Evolutionary conservation across 1,140 invertebrate genomes (phyloP), one percentile per base, ranked within the genome.

Genomic region (Zeugodacus cucurbitae): DNA sequence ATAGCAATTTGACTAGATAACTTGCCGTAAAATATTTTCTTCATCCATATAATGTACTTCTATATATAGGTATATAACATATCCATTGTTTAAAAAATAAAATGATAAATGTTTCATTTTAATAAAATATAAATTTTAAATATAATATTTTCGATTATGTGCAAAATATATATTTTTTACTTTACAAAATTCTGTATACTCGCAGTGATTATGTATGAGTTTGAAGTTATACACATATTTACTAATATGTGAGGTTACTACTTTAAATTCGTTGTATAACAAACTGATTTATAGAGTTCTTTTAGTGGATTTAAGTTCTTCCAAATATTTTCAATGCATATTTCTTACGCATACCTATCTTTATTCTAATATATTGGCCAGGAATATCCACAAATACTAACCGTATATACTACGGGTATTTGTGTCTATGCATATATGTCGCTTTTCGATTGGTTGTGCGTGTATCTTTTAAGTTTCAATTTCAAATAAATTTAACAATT

Each of bases 401-500:
- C 34, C 11, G 0, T 3, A 70, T 29, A 70, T 70, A 44, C 29
- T 44, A 78, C 8, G 22, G 6, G 26, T n/a, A 78, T 17, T 4
- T 78, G n/a, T n/a, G 17, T 26, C 11, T 67, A 67, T 67, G 29
- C 26, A 10, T 3, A 29, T 14, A 10, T 32, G 4, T 32, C 64
- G 3, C 14, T 29, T 29, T 67, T 67, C 29, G 67, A 10, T 74
- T 41, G 34, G 67, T 8, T 74, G 74, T 82, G n/a, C 11, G n/a
- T 29, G 22, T 82, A 17, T 82, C 78, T 90, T 89, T 90, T 90
- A 89, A 89, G 90, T 91, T 89, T 89, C 85, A 90, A 89, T 89
- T 89, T 90, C 89, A 85, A 87, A 91, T 92, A 90, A 91, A 91
- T 67, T 89, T 87, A 34, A 86, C 57, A 90, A 88, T 90, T 92